Evolutionary conservation across 2,888 invertebrate genomes (phyloP).

Genomic region (Galeopsomyia nigrocyanea): DNA sequence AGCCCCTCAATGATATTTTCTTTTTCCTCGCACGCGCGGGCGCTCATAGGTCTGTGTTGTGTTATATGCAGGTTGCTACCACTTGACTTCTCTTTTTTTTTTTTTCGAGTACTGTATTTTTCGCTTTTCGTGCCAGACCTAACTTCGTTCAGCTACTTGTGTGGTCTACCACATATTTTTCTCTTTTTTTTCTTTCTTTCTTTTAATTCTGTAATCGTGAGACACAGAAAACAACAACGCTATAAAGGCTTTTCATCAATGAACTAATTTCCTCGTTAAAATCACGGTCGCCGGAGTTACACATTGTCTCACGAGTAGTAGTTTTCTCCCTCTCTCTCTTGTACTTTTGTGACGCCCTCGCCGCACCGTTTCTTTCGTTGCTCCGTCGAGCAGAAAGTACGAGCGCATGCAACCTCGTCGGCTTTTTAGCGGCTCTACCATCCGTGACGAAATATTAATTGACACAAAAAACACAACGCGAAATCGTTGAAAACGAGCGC

Average conservation of each 20-base stretch:
- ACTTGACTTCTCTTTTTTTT: too few relatives aligned
- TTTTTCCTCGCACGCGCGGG: too few relatives aligned
- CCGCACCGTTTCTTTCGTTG: not conserved
- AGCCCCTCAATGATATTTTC: too few relatives aligned
- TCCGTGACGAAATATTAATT: slow-evolving; percentile 63
- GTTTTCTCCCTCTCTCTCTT: slow-evolving; percentile 6
- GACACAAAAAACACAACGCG: slow-evolving; percentile 58
- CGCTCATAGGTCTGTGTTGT: too few relatives aligned
- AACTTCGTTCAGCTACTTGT: too few relatives aligned
- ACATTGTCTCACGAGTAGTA: slow-evolving; percentile 1
- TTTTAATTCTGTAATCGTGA: too few relatives aligned
- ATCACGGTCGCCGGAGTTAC: not conserved
- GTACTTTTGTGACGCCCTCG: not conserved
- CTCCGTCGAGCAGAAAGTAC: not conserved
- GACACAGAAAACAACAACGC: too few relatives aligned
- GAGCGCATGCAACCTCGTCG: not conserved
- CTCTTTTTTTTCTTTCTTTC: too few relatives aligned
- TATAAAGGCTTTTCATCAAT: slow-evolving; percentile 1
- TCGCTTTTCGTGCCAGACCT: too few relatives aligned
- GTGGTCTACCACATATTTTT: too few relatives aligned
- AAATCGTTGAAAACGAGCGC: slow-evolving; percentile 20
- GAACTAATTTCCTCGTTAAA: slow-evolving; percentile 7
- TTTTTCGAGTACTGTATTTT: too few relatives aligned
- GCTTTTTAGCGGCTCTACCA: slow-evolving; percentile 25
- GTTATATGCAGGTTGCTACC: too few relatives aligned